These are phyloP conservation scores for Grallaria varia DNA, from an alignment of 2,113 vertebrate species.

Conservation along the genomic window DNA sequence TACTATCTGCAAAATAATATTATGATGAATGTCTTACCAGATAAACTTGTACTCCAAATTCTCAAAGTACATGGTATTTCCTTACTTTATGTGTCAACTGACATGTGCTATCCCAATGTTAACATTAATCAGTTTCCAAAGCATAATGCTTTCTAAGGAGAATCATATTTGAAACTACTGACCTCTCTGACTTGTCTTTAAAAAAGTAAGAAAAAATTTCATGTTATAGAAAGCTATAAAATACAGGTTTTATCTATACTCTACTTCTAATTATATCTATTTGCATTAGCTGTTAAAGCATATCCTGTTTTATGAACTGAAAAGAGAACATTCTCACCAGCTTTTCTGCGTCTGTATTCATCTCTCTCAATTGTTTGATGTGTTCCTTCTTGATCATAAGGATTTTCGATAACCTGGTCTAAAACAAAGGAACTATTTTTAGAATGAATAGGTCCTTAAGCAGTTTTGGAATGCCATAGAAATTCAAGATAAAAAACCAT, in stretches of 20 bases:
- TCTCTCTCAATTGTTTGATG: constrained; percentile 95
- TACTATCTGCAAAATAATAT: background rate
- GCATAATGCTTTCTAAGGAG: background rate
- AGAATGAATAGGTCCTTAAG: constrained; percentile 27
- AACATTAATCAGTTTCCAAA: background rate
- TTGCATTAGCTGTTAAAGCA: background rate
- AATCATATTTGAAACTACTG: background rate
- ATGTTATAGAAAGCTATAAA: background rate
- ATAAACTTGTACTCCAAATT: background rate
- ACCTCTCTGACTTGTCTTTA: background rate
- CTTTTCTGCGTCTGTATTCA: constrained; percentile 99
- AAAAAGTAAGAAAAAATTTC: background rate
- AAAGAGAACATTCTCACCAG: constrained; percentile 79
- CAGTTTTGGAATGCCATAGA: background rate
- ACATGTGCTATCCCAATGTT: background rate
- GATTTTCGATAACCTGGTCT: constrained; percentile 98
- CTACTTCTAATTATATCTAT: background rate
- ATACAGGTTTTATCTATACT: background rate
- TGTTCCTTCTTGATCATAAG: constrained; percentile 99
- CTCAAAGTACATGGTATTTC: background rate
- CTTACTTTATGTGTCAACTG: background rate
- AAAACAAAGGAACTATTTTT: constrained; percentile 52
- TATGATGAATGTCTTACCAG: background rate
- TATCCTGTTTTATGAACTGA: background rate
- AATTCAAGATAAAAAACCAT: background rate